Evolutionary conservation across 2,888 invertebrate species (phyloP), one percentile per base, ranked within the genome.

Genomic region (Caenorhabditis virilis): DNA sequence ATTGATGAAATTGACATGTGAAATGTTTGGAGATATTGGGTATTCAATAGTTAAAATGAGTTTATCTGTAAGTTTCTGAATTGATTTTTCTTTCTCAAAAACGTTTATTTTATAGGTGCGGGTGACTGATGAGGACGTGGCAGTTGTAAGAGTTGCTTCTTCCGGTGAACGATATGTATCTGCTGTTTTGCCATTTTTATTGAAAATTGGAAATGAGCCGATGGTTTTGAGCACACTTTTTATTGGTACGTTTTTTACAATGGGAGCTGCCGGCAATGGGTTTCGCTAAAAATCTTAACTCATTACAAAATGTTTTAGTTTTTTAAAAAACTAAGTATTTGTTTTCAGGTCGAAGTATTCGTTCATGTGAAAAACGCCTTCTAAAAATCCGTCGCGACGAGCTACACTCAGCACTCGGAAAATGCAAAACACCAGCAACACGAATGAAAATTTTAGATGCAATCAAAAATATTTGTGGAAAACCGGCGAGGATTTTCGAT

Each of bases 1-100:
- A 38, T 15, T 72, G 11, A 67, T 66, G 49, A 67, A 61, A 27
- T 30, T 52, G 5, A 41, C 61, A 6, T 11, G 42, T 0, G 71
- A 69, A 38, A 69, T 74, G 60, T 71, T 69, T 39, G 74, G 74
- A 33, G 74, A 74, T 56, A 36, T 58, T 1, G 74, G 74, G 30
- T 55, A 57, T 39, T 56, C 68, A 0, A 56, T 69, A 18, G 41
- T 72, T 7, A 64, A 63, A 60, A 57, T 50, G 33, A 69, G 68
- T 22, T 38, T 70, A 20, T 59, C 58, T n/a, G 66, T 71, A 18
- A 48, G 38, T 27, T 42, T 15, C 23, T 38, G 1, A 16, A 27
- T 16, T 7, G 2, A 20, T 4, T 5, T 9, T 42, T 25, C 5
- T 9, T 25, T 20, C 7, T 20, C 6, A 3, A 20, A 20, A 2